Conservation (phyloP, 2,888 invertebrate species). For the Caradrina clavipalpis region DNA sequence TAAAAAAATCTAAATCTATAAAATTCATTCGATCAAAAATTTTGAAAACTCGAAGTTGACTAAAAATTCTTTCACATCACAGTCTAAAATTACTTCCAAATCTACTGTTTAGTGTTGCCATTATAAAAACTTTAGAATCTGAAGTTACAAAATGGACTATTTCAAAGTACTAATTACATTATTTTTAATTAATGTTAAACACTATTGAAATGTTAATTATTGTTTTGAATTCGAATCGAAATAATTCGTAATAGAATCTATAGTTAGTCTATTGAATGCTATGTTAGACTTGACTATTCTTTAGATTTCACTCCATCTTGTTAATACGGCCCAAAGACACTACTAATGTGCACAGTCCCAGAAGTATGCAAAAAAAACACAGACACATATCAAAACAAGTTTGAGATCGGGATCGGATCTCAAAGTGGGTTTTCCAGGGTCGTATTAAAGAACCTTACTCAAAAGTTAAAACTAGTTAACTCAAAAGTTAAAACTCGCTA, state of each 20-base stretch:
- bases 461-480: background rate
- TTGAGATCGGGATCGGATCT: background rate
- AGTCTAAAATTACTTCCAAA: constrained; percentile 61
- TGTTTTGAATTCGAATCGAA: constrained; percentile 36
- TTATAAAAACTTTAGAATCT: constrained; percentile 34
- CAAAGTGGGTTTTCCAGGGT: background rate
- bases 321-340: constrained; percentile 21
- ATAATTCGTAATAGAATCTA: constrained; percentile 24
- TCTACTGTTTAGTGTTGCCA: constrained; percentile 53
- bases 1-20: constrained; percentile 57
- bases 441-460: background rate
- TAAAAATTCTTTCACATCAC: constrained; percentile 64
- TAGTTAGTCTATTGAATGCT: constrained; percentile 39
- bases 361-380: constrained; percentile 7
- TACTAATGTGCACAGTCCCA: constrained; percentile 30
- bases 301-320: constrained; percentile 26
- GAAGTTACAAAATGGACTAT: constrained; percentile 40
- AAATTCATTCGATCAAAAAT: constrained; percentile 62
- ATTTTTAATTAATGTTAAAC: constrained; percentile 7
- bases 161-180: constrained; percentile 14
- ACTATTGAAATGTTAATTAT: constrained; percentile 22
- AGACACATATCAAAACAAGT: background rate
- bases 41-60: constrained; percentile 48
- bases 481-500: background rate
- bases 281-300: constrained; percentile 26